Conservation (phyloP, 2,113 vertebrate species). For the Eublepharis macularius region DNA sequence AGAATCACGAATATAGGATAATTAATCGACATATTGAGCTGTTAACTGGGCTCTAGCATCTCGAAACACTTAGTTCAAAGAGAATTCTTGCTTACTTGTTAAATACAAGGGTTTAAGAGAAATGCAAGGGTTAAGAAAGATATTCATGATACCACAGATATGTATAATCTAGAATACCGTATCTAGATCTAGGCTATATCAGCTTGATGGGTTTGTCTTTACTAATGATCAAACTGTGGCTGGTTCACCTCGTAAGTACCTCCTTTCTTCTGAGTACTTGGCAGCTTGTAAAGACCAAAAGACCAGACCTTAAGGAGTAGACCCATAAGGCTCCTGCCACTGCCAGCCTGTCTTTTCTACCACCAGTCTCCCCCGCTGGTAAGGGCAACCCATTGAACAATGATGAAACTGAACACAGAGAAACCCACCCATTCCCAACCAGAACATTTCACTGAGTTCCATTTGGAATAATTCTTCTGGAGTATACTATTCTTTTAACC, state of each 20-base stretch:
- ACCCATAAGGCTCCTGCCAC: too few species aligned
- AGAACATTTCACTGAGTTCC: background rate
- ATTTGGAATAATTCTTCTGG: background rate
- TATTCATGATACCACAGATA: background rate
- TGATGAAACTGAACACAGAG: background rate
- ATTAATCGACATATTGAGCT: background rate
- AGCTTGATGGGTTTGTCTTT: background rate
- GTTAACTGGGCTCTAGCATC: background rate
- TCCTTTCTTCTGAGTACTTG: background rate
- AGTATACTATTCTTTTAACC: background rate
- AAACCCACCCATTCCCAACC: background rate
- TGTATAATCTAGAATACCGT: background rate
- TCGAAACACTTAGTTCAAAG: background rate
- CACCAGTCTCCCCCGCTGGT: background rate
- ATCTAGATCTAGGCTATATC: background rate
- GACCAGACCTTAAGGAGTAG: too few species aligned
- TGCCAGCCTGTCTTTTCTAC: background rate
- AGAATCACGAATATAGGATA: background rate
- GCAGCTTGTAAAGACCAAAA: background rate
- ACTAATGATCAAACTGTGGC: too few species aligned
- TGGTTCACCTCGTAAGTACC: background rate
- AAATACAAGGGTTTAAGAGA: slow-evolving; percentile 22
- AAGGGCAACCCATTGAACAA: background rate
- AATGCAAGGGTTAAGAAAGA: background rate
- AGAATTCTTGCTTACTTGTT: background rate